Conservation (phyloP, 2,888 invertebrate genomes). For the Drosophila kokeensis region DNA sequence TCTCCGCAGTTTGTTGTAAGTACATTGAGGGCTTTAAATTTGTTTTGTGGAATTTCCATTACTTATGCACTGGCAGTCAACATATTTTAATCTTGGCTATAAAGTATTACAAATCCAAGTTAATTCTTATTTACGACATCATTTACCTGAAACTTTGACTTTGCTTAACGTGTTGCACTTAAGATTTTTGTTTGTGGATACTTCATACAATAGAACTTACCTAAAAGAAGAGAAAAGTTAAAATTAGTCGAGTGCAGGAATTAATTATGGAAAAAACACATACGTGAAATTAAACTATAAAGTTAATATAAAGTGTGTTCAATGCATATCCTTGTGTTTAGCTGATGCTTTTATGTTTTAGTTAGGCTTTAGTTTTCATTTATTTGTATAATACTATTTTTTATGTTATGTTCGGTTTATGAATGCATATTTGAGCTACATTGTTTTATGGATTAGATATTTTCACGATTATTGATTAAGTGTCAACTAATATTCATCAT, state of each 20-base stretch:
- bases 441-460: constrained; percentile 4
- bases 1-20: neutral
- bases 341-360: constrained; percentile 35
- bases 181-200: neutral
- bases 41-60: constrained; percentile 4
- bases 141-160: constrained; percentile 61
- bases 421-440: constrained; percentile 18
- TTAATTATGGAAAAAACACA: neutral
- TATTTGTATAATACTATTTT: constrained; percentile 1
- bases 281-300: neutral
- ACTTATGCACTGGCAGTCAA: neutral
- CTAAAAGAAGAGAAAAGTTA: constrained; percentile 58
- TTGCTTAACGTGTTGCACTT: neutral
- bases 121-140: neutral
- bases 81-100: neutral
- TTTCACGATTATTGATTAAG: neutral
- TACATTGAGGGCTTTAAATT: constrained; percentile 1
- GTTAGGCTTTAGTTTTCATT: constrained; percentile 7
- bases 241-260: constrained; percentile 29
- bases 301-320: constrained; percentile 22
- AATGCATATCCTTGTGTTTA: constrained; percentile 55
- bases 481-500: constrained; percentile 20
- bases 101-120: neutral
- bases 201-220: constrained; percentile 51
- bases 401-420: constrained; percentile 1